phyloP scores from a whole-genome alignment of 2,888 invertebrate species.

The Xestia c-nigrum region DNA sequence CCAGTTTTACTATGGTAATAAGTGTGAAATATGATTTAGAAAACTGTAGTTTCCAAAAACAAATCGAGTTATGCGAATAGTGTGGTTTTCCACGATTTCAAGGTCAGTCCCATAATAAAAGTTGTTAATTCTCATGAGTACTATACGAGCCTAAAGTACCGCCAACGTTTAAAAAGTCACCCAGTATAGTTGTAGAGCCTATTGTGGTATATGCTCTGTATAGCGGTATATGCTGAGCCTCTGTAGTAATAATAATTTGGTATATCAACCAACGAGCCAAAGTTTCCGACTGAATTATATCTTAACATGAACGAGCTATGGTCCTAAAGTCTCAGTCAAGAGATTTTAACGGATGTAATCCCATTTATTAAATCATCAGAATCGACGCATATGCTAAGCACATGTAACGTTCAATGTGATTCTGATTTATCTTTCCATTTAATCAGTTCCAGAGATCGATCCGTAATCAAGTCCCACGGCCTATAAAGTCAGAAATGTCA shows the following conservation, averaged over 20 bases:
- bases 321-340: background rate
- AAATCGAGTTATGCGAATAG: background rate
- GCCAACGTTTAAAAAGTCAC: background rate
- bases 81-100: background rate
- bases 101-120: background rate
- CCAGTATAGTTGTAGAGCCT: background rate
- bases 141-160: background rate
- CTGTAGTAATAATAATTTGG: background rate
- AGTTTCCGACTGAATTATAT: background rate
- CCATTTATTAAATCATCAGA: background rate
- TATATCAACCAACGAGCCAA: background rate
- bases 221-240: background rate
- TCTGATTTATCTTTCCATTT: slow-evolving; percentile 16
- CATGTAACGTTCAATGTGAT: slow-evolving; percentile 17
- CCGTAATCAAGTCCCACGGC: slow-evolving; percentile 41
- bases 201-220: too few relatives aligned
- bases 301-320: background rate
- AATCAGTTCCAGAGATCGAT: slow-evolving; percentile 27
- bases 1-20: background rate
- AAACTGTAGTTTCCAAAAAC: background rate
- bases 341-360: background rate
- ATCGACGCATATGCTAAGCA: slow-evolving; percentile 19
- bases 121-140: background rate
- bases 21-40: background rate
- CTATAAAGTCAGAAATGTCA: background rate